Conservation (phyloP, 2,113 vertebrate species). For the Anseranas semipalmata region DNA sequence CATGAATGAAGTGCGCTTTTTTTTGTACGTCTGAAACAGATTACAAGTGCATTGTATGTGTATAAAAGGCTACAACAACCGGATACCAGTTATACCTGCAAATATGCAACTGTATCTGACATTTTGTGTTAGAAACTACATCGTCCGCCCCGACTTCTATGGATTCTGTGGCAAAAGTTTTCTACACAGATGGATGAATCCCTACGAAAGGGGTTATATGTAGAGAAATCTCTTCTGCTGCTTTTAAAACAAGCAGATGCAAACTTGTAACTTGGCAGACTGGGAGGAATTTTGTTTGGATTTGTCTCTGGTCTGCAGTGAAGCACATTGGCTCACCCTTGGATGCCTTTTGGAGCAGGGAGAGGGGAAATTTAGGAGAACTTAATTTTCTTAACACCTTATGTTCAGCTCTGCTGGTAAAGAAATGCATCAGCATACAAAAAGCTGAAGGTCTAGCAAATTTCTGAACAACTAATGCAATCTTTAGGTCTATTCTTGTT, state of each 20-base stretch:
- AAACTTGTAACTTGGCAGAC: not conserved
- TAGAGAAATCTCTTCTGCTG: not conserved
- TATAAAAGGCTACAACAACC: not conserved
- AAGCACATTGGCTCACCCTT: not conserved
- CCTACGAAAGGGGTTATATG: not conserved
- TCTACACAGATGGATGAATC: not conserved
- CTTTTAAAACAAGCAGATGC: not conserved
- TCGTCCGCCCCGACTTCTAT: not conserved
- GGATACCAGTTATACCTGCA: not conserved
- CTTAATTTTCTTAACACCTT: not conserved
- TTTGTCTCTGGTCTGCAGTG: not conserved
- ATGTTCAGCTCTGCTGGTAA: not conserved
- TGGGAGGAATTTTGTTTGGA: not conserved
- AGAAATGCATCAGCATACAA: not conserved
- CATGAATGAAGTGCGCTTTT: not conserved
- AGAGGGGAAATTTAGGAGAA: not conserved
- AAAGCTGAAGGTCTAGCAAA: not conserved
- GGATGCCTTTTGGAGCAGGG: not conserved
- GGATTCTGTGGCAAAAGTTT: not conserved
- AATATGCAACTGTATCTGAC: not conserved
- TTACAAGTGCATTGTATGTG: not conserved
- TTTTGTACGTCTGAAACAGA: not conserved
- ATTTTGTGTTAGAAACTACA: not conserved
- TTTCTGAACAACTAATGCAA: not conserved
- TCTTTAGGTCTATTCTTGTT: not conserved